Evolutionary conservation across 2,797 vertebrate genomes (phyloP), one percentile per base, ranked within the genome.

Genomic region (Apogon talboti): DNA sequence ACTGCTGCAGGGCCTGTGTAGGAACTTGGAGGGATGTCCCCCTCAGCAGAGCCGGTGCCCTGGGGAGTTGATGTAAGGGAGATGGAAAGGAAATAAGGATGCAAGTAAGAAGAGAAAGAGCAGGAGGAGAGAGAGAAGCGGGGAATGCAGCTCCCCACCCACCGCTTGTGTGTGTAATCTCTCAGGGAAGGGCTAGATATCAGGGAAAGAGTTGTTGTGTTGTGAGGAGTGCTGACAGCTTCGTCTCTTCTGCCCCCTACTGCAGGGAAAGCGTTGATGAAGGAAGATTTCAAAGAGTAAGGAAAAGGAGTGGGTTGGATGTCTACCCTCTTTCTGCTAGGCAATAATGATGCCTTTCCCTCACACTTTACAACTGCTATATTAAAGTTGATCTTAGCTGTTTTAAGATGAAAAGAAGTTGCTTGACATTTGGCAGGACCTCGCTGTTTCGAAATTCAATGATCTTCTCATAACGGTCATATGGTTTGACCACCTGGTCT

Each of bases 211-310:
- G 67, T 66, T 74, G 85, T 80, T 81, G 81, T 87, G 87, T 78
- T 83, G 74, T 60, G 79, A 72, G 83, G 71, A 81, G 47, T 51
- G 71, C 52, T 78, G 84, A 90, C 87, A 85, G 83, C 87, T 89
- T 90, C 80, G 78, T 83, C 84, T 89, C 86, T 90, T 85, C 87
- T 93, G 90, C 88, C 92, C 89, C 91, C 92, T 94, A 72, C 88
- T 89, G 92, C 69, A 87, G 66, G 85, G 79, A 83, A 90, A 85
- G 75, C 77, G 63, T 69, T 60, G 82, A 87, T 78, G 69, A 72
- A 71, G 19, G 49, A 69, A 53, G 68, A 80, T 77, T 78, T 85
- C 76, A 85, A 55, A 71, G 66, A 53, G 49, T 12, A 52, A 21
- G 41, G 28, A 5, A 48, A 35, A 56, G 16, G 41, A 52, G 15